A percentile compares a stretch with the other conserved stretches of the same genome.
phyloP scores from a whole-genome alignment of 2,888 invertebrate species.

The Tachina grossa region DNA sequence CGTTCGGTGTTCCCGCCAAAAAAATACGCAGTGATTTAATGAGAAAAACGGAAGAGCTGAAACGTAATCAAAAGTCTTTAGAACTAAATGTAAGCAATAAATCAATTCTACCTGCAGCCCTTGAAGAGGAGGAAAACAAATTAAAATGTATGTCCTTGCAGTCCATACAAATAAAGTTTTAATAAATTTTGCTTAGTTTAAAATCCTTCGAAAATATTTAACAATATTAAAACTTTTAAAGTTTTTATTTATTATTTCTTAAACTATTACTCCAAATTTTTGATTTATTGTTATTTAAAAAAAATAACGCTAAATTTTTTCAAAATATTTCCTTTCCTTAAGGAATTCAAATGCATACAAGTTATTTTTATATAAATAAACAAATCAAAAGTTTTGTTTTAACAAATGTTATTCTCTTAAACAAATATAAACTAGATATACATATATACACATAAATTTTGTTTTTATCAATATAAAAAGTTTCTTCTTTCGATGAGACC shows the following conservation, averaged over 20 bases:
- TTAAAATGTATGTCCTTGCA: slow-evolving; percentile 74
- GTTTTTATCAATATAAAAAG: slow-evolving; percentile 57
- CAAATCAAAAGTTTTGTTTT: slow-evolving; percentile 30
- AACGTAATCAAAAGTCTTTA: slow-evolving; percentile 47
- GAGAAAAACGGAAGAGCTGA: slow-evolving; percentile 67
- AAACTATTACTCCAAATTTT: slow-evolving; percentile 51
- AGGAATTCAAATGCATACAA: slow-evolving; percentile 42
- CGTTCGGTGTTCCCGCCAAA: background rate
- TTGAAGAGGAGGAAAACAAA: slow-evolving; percentile 72
- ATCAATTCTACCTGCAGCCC: slow-evolving; percentile 10
- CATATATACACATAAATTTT: background rate
- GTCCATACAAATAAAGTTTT: slow-evolving; percentile 75
- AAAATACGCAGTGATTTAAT: slow-evolving; percentile 75
- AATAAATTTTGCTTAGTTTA: slow-evolving; percentile 44
- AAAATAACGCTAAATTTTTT: slow-evolving; percentile 7
- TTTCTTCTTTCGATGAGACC: slow-evolving; percentile 84
- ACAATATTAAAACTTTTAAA: slow-evolving; percentile 6
- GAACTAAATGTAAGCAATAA: slow-evolving; percentile 19
- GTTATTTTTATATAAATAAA: slow-evolving; percentile 21
- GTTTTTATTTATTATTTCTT: slow-evolving; percentile 60
- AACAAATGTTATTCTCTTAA: slow-evolving; percentile 59
- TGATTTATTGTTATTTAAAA: slow-evolving; percentile 19
- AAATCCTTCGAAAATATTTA: background rate
- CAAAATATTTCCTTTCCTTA: slow-evolving; percentile 1
- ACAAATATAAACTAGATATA: slow-evolving; percentile 1